Percentiles rank a stretch among this genome's conserved stretches.
Conservation (phyloP, 2,113 vertebrate species). For the Bufo gargarizans region DNA sequence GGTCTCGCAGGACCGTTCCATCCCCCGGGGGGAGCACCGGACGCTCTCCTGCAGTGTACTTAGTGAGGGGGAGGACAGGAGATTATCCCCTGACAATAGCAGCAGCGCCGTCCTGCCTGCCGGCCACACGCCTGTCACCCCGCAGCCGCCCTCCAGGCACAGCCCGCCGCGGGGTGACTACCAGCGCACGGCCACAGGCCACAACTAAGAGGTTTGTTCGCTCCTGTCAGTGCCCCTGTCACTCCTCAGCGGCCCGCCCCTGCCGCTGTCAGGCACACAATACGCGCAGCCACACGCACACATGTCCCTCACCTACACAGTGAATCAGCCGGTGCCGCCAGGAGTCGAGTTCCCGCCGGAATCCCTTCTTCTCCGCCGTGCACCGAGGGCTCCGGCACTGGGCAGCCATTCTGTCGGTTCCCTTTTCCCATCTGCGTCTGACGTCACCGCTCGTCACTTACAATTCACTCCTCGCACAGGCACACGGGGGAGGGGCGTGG, state of each 20-base stretch:
- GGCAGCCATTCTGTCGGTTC: slow-evolving; percentile 91
- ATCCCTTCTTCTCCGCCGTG: slow-evolving; percentile 92
- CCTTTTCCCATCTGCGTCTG: slow-evolving; percentile 80
- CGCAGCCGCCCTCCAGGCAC: not conserved
- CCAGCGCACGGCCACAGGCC: not conserved
- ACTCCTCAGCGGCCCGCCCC: not conserved
- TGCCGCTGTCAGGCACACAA: not conserved
- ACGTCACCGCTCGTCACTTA: slow-evolving; percentile 82
- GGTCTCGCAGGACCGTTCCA: not conserved
- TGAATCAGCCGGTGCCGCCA: slow-evolving; percentile 95
- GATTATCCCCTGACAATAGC: slow-evolving; percentile 64
- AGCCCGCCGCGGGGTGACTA: not conserved
- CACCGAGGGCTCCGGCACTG: slow-evolving; percentile 93
- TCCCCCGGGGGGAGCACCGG: not conserved
- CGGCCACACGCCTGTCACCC: not conserved
- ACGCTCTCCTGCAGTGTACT: not conserved
- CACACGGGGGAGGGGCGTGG: slow-evolving; percentile 4
- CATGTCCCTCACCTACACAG: slow-evolving; percentile 87
- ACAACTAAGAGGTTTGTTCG: slow-evolving; percentile 36
- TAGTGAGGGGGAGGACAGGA: not conserved
- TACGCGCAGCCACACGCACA: not conserved
- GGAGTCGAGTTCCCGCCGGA: slow-evolving; percentile 96
- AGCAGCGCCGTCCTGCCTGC: slow-evolving; percentile 18
- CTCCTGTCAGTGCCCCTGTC: slow-evolving; percentile 1
- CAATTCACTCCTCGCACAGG: slow-evolving; percentile 60